Base-by-base conservation (phyloP, 2,888 invertebrate genomes). In the Drosophila setosimentum region DNA sequence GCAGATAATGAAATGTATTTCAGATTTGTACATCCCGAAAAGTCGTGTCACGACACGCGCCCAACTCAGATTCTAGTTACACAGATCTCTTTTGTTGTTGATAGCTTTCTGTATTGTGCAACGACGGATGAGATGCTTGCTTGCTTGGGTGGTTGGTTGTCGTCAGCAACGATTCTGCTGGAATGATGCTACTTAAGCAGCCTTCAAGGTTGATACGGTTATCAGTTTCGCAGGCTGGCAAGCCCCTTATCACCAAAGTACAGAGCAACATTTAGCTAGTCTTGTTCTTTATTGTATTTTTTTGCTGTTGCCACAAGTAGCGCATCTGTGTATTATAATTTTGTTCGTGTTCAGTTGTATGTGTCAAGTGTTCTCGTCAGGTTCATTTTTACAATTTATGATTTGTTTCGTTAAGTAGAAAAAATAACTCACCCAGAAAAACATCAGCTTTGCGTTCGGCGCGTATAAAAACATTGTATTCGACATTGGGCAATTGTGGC, bases 391-490 rank as follows among this genome's bases (percentile, higher is more conserved):
- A 16, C 35, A 62, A 30, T 55, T 73, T 62, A 10, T 57, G 29
- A 48, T 42, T 67, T 18, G 49, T n/a, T 33, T 29, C 21, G 24
- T 50, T 11, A 32, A 32, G 24, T 27, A 45, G 11, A 29, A 33
- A n/a, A 48, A 49, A 54, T n/a, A 27, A 82, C 92, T 92, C 72
- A 92, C 92, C 91, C 48, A 92, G 77, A 78, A 92, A 92, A 57
- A 88, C 73, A 79, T 92, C 92, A 32, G 92, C 89, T 78, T 92
- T 92, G n/a, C 92, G 91, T 68, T 92, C 92, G 63, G 92, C 92
- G 68, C 92, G 82, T 42, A 92, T 84, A 61, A 91, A 91, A 24
- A 93, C 92, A 68, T 83, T 90, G 74, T 92, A 93, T 42, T 84
- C 75, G 5, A 73, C 62, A 1, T 83, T 72, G 21, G 70, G 42